A percentile compares a stretch with the other conserved stretches of the same genome.
These are phyloP conservation scores for Agrotis puta DNA, from an alignment of 2,888 invertebrate species.

Conservation along the genomic window DNA sequence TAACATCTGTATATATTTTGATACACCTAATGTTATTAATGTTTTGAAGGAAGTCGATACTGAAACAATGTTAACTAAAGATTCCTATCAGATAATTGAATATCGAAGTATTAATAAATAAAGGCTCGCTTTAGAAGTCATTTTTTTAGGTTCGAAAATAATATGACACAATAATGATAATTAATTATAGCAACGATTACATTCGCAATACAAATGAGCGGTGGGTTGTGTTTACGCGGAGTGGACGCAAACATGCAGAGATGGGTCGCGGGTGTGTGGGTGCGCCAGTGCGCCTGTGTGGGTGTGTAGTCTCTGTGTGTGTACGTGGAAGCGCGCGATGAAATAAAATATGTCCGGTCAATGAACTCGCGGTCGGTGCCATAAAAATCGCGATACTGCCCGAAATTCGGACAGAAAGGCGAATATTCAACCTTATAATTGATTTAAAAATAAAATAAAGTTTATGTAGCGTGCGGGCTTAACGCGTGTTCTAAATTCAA, in stretches of 20 bases:
- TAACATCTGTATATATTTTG: conserved; percentile 34
- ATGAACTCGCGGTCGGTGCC: conserved; percentile 89
- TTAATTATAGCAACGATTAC: conserved; percentile 82
- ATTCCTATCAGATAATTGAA: conserved; percentile 64
- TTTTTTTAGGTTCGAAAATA: conserved; percentile 63
- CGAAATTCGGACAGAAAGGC: conserved; percentile 87
- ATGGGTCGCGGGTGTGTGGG: conserved; percentile 79
- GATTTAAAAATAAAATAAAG: conserved; percentile 48
- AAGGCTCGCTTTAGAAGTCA: conserved; percentile 65
- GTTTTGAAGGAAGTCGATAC: conserved; percentile 56
- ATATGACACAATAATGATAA: conserved; percentile 76
- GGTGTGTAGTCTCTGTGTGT: conserved; percentile 84
- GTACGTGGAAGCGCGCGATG: conserved; percentile 91
- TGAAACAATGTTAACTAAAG: conserved; percentile 57
- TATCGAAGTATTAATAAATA: conserved; percentile 52
- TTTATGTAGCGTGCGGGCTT: conserved; percentile 34
- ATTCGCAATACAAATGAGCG: conserved; percentile 82
- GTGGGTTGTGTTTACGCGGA: conserved; percentile 86
- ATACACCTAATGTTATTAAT: conserved; percentile 50
- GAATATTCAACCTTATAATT: conserved; percentile 70
- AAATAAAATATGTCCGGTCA: conserved; percentile 91
- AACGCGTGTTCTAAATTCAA: conserved; percentile 57
- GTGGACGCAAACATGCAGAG: conserved; percentile 86
- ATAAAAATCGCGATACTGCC: conserved; percentile 90
- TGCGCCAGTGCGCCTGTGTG: conserved; percentile 78